Conservation (phyloP, 2,113 vertebrate species). For the Brachionichthys hirsutus region DNA sequence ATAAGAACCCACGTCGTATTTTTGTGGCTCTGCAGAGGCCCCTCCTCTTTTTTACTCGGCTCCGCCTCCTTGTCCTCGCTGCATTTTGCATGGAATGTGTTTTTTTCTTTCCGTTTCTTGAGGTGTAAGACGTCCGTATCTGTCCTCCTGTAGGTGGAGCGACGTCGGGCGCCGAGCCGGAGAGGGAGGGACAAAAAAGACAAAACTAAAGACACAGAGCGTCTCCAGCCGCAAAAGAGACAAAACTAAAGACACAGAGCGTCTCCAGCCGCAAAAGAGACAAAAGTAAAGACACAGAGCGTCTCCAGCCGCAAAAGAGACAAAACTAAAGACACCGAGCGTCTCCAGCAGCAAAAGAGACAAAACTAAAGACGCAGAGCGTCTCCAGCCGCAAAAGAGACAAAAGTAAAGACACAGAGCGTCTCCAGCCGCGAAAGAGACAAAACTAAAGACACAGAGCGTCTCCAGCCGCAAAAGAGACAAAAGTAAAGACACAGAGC, state of each 20-base stretch:
- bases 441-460: too few species aligned
- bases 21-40: slow-evolving; percentile 37
- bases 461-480: too few species aligned
- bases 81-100: slow-evolving; percentile 78
- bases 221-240: slow-evolving; percentile 68
- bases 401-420: too few species aligned
- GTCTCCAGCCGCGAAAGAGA: too few species aligned
- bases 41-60: slow-evolving; percentile 39
- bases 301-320: slow-evolving; percentile 68
- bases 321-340: slow-evolving; percentile 71
- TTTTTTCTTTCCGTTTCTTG: slow-evolving; percentile 69
- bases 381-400: too few species aligned
- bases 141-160: slow-evolving; percentile 82
- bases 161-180: slow-evolving; percentile 69
- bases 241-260: slow-evolving; percentile 71
- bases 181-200: slow-evolving; percentile 77
- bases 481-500: too few species aligned
- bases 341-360: slow-evolving; percentile 32
- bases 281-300: slow-evolving; percentile 71
- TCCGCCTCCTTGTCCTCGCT: slow-evolving; percentile 31
- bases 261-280: slow-evolving; percentile 68
- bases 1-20: slow-evolving; percentile 32
- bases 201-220: slow-evolving; percentile 71
- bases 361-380: too few species aligned
- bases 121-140: slow-evolving; percentile 80